Evolutionary conservation across 2,888 invertebrate genomes (phyloP), one percentile per base, ranked within the genome.

Genomic region (Leptopilina myrica): DNA sequence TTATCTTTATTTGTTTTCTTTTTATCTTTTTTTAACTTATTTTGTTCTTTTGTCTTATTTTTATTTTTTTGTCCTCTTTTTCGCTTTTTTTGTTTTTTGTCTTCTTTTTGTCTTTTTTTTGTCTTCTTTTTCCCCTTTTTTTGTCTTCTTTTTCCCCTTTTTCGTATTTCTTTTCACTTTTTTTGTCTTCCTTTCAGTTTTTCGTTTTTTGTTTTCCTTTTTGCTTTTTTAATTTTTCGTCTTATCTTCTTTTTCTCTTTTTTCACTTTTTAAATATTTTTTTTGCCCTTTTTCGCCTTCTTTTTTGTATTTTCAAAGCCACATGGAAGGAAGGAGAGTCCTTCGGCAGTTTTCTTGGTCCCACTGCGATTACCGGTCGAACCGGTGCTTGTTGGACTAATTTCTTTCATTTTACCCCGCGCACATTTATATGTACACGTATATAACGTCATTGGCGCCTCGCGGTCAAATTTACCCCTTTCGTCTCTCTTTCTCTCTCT

Each of bases 371-470:
- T 62, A 62, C 73, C 53, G 73, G 73, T 56, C 14, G 56, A 73
- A 73, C 73, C 73, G 56, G 73, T 53, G 69, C 20, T 11, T 43
- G 49, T 67, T 49, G 62, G 62, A 62, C 62, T 62, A 62, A 62
- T 62, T 62, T 49, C 65, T 65, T 40, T 33, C 69, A 49, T 26
- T 53, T 53, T 56, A n/a, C 56, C 53, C 73, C 9, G 11, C 49
- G 11, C 53, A 8, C 6, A 43, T 33, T 33, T 33, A 33, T 33
- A 33, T 33, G 20, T 8, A 43, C 43, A 43, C 43, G 8, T 43
- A 20, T 20, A 20, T 20, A 43, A 43, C 33, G 33, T 40, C 40
- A 69, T 56, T 73, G 73, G 56, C 56, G 73, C 73, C 73, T n/a
- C 33, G 73, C 40, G 33, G 14, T 73, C 1, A 73, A 73, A 56